Evolutionary conservation across 2,888 invertebrate species (phyloP), one percentile per base, ranked within the genome.

Genomic region (Petrolisthes cinctipes): DNA sequence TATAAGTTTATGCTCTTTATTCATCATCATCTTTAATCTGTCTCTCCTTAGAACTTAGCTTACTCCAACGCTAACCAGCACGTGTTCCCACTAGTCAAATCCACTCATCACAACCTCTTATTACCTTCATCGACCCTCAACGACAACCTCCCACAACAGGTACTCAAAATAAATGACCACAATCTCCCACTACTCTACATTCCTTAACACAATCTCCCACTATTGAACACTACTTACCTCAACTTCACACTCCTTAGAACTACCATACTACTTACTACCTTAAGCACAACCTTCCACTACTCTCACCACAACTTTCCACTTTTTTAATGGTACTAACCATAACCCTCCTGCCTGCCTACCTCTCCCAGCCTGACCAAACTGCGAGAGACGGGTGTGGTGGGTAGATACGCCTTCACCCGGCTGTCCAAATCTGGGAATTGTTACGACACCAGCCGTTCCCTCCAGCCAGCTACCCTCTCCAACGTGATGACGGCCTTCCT

Each of bases 401-500:
- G n/a, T 17, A 79, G 20, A 56, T 79, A 14, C 79, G 11, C n/a
- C n/a, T 56, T n/a, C 54, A 54, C 14, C n/a, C 54, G 79, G 79
- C 79, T 79, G 9, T 56, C 79, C n/a, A 79, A 53, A n/a, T 56
- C 53, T 14, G 56, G 5, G 7, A 5, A 54, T 56, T 79, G 79
- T 20, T 9, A 53, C 4, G 56, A 17, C 54, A 4, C 17, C n/a
- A 5, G n/a, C n/a, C 37, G 37, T 37, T 51, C 54, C 17, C 79
- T 79, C n/a, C 4, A 53, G 56, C 54, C 79, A 14, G 4, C n/a
- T n/a, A 79, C 79, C 79, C 79, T 79, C 54, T 0, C 56, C 56
- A 79, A 79, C 56, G 79, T 79, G 17, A 56, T 56, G 54, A 79
- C 79, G 6, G 79, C 79, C 56, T 79, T 79, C 56, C 79, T 79